A percentile compares a stretch with the other conserved stretches of the same genome.
Evolutionary conservation across 2,113 vertebrate genomes (phyloP).

Genomic region (Hyperopisus bebe): DNA sequence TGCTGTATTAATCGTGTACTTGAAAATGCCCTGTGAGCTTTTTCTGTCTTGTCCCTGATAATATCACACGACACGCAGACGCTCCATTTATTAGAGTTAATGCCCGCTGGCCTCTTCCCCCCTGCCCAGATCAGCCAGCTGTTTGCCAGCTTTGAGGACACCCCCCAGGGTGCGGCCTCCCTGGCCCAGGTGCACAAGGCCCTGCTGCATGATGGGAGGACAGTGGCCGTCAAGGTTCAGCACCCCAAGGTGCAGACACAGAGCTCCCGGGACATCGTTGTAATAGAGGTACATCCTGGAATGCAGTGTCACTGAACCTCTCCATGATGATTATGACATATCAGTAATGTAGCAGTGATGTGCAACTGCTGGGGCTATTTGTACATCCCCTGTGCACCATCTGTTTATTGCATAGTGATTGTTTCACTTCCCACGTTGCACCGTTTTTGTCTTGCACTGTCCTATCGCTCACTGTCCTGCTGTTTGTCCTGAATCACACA

Average conservation of each 20-base stretch:
- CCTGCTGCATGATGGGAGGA: conserved; percentile 81
- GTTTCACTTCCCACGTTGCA: not conserved
- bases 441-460: not conserved
- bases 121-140: conserved; percentile 75
- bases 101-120: not conserved
- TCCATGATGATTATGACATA: not conserved
- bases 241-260: conserved; percentile 90
- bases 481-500: not conserved
- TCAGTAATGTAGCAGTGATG: not conserved
- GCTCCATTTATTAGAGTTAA: not conserved
- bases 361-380: not conserved
- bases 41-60: not conserved
- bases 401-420: not conserved
- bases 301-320: not conserved
- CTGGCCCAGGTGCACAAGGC: conserved; percentile 97
- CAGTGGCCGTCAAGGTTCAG: conserved; percentile 92
- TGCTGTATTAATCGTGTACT: not conserved
- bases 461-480: not conserved
- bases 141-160: conserved; percentile 82
- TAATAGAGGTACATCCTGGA: conserved; percentile 82
- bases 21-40: not conserved
- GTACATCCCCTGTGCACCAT: not conserved
- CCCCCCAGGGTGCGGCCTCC: conserved; percentile 83
- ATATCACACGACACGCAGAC: not conserved
- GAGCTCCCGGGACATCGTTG: conserved; percentile 81